Evolutionary conservation across 2,797 vertebrate genomes (phyloP).

Genomic region (Hoplostethus mediterraneus): DNA sequence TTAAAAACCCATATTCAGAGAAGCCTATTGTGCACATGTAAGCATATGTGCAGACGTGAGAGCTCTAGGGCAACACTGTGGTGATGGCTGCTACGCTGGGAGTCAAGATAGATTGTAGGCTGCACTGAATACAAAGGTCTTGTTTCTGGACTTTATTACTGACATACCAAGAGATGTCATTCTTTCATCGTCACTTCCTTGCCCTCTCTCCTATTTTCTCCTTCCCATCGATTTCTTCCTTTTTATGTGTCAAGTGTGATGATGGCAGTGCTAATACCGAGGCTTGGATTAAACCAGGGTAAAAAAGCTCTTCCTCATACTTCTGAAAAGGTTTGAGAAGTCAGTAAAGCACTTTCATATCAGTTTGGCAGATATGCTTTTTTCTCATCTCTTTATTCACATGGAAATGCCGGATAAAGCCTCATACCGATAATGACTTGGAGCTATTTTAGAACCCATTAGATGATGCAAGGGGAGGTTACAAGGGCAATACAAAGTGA

Average conservation of each 20-base stretch:
- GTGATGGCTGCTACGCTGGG: not conserved
- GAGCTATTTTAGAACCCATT: constrained; percentile 23
- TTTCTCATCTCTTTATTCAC: constrained; percentile 27
- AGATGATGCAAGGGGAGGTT: not conserved
- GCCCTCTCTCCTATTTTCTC: constrained; percentile 5
- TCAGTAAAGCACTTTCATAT: constrained; percentile 11
- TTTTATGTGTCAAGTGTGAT: constrained; percentile 18
- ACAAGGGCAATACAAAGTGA: not conserved
- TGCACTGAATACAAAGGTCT: not conserved
- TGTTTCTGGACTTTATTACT: constrained; percentile 1
- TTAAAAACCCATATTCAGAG: too few relatives aligned
- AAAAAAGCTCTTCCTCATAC: constrained; percentile 10
- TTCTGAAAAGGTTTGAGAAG: constrained; percentile 10
- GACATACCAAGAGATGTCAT: constrained; percentile 27
- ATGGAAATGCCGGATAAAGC: constrained; percentile 1
- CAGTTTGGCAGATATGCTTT: not conserved
- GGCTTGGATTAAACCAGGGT: constrained; percentile 22
- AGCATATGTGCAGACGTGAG: not conserved
- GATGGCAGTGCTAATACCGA: constrained; percentile 12
- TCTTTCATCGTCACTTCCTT: constrained; percentile 8
- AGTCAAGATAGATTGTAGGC: not conserved
- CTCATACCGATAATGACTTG: constrained; percentile 16
- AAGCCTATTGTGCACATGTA: too few relatives aligned
- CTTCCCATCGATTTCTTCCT: constrained; percentile 27
- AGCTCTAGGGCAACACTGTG: too few relatives aligned